Evolutionary conservation across 2,797 vertebrate genomes (phyloP).

Genomic region (Poecilia picta): DNA sequence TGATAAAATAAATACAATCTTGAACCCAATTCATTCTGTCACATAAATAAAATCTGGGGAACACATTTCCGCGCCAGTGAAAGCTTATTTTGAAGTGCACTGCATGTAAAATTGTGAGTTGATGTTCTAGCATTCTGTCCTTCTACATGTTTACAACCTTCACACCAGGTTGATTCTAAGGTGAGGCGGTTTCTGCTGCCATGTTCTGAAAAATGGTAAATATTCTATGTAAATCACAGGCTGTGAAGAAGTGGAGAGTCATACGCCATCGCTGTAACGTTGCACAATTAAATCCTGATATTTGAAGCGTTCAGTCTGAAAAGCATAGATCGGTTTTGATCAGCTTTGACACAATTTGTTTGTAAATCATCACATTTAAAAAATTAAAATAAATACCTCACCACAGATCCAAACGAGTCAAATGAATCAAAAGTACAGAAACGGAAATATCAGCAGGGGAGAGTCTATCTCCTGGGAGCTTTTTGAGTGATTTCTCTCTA

Average conservation of each 20-base stretch:
- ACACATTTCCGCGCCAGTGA: constrained; percentile 18
- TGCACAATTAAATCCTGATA: constrained; percentile 49
- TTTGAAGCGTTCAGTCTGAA: constrained; percentile 43
- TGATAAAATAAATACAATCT: constrained; percentile 31
- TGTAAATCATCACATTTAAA: constrained; percentile 45
- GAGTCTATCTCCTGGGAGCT: constrained; percentile 56
- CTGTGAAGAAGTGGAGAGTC: constrained; percentile 35
- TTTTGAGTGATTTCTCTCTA: constrained; percentile 64
- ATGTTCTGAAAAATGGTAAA: constrained; percentile 36
- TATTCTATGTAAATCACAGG: constrained; percentile 32
- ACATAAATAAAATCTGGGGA: constrained; percentile 27
- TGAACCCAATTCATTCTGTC: neutral
- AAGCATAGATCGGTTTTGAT: constrained; percentile 47
- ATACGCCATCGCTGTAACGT: constrained; percentile 48
- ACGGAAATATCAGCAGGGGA: constrained; percentile 48
- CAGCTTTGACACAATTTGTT: constrained; percentile 42
- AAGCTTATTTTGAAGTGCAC: constrained; percentile 49
- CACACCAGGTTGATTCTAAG: constrained; percentile 50
- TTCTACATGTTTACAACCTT: constrained; percentile 53
- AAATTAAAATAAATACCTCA: constrained; percentile 37
- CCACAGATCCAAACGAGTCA: constrained; percentile 58
- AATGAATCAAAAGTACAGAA: constrained; percentile 48
- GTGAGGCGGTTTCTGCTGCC: constrained; percentile 30
- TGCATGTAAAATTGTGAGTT: constrained; percentile 42
- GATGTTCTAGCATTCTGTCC: constrained; percentile 43